Base-by-base conservation (phyloP, 2,888 invertebrate genomes). In the Morpho achilles region DNA sequence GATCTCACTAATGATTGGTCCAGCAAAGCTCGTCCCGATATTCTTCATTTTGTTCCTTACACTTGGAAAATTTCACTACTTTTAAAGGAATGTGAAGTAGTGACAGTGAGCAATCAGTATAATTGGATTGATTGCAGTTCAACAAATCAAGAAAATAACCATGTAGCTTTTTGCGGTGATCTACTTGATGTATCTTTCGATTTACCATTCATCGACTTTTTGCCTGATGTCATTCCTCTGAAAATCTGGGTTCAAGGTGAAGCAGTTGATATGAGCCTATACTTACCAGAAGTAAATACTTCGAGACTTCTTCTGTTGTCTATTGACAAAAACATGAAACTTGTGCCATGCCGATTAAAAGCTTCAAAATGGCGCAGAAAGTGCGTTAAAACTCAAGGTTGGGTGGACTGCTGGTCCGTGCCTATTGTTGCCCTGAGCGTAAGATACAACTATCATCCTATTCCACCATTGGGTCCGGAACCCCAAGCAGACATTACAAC, bases 81-180 rank as follows among this genome's bases (percentile, higher is more conserved):
- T 7, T 87, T 98, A 23, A 98, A 99, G 80, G 98, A 99, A 83
- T 98, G 99, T 84, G 98, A 99, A 86, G 92, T 99, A 10, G 93
- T 99, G 1, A 96, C 98, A 47, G 90, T 97, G 10, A 95, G 97
- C 74, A 99, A 99, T 86, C 97, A 99, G 79, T 97, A 97, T 82
- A 99, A 99, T 84, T 99, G 99, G 99, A 96, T 99, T 68, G 99
- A 99, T 84, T 99, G 99, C 73, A 97, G 98, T 56, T 98, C 98
- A 39, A 97, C 97, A 53, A 96, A 97, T 71, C 97, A 97, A 80
- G 98, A 98, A 87, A 98, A 98, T 82, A 95, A 97, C 84, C 97
- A 98, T 77, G 93, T 98, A 56, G 98, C 98, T 0, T 95, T 98
- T 71, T 98, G 98, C 77, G 98, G 98, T 1, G 98, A 98, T 76